phyloP scores from a whole-genome alignment of 64 coral and sea anemone species.

The Stichodactyla mertensii region DNA sequence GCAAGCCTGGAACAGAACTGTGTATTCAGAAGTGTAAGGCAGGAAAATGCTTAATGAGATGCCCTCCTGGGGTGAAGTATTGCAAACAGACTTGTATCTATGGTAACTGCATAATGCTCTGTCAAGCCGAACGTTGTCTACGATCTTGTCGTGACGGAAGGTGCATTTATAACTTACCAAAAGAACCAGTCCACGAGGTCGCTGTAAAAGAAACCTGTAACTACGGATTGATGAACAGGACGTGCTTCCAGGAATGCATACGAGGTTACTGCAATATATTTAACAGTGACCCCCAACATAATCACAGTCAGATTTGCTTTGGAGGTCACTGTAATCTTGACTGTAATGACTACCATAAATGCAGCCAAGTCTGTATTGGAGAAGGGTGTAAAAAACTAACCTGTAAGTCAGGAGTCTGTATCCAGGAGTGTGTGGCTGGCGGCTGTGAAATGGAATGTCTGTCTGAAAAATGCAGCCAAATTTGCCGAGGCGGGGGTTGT shows the following conservation, averaged over 20 bases:
- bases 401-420: conserved; percentile 35
- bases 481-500: conserved; percentile 46
- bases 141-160: conserved; percentile 29
- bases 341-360: conserved; percentile 32
- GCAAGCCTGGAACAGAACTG: conserved; percentile 22
- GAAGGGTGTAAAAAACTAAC: conserved; percentile 33
- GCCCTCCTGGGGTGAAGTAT: conserved; percentile 38
- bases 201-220: conserved; percentile 28
- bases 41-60: conserved; percentile 54
- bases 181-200: background rate
- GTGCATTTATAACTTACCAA: conserved; percentile 6
- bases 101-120: conserved; percentile 40
- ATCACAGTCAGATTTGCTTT: conserved; percentile 52
- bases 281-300: conserved; percentile 3
- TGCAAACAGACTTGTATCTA: conserved; percentile 50
- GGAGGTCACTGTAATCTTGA: conserved; percentile 34
- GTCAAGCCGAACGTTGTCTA: conserved; percentile 31
- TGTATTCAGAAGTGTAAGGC: conserved; percentile 56
- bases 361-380: conserved; percentile 54
- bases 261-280: conserved; percentile 15
- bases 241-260: conserved; percentile 41
- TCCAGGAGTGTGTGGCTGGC: conserved; percentile 44
- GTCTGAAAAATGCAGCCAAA: conserved; percentile 41
- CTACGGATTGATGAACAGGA: background rate
- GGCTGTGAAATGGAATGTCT: conserved; percentile 37